A percentile compares a stretch with the other conserved stretches of the same genome.
These are phyloP conservation scores for Chaunax sp. DNA, from an alignment of 2,797 vertebrate species.

Conservation along the genomic window DNA sequence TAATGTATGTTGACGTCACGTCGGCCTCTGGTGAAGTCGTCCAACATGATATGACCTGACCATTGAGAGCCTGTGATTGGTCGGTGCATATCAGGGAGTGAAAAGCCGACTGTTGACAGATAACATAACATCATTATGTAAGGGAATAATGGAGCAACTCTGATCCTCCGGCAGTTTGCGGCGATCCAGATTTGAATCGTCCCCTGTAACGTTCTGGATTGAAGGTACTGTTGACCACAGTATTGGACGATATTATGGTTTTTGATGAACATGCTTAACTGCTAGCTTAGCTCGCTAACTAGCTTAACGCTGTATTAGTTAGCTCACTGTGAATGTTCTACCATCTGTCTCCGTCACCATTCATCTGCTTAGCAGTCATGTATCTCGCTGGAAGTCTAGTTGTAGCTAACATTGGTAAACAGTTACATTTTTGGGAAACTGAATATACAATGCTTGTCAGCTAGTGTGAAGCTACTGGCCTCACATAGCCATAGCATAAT, in stretches of 20 bases:
- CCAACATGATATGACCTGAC: too few species aligned
- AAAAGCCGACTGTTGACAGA: background rate
- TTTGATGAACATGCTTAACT: background rate
- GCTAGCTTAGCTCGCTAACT: conserved; percentile 30
- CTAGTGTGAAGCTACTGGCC: background rate
- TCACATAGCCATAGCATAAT: background rate
- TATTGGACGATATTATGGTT: too few species aligned
- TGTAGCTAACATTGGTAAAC: background rate
- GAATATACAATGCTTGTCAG: background rate
- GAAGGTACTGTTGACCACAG: conserved; percentile 27
- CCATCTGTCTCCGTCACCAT: conserved; percentile 3
- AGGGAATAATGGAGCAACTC: conserved; percentile 15
- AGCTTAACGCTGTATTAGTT: conserved; percentile 17
- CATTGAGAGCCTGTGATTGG: too few species aligned
- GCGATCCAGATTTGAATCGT: background rate
- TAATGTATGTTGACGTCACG: too few species aligned
- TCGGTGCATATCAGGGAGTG: too few species aligned
- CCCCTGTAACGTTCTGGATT: conserved; percentile 14
- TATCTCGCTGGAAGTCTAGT: background rate
- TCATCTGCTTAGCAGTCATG: background rate
- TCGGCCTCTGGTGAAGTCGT: background rate
- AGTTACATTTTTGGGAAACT: too few species aligned
- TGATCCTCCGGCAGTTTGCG: conserved; percentile 15
- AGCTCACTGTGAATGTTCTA: conserved; percentile 3
- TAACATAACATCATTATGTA: conserved; percentile 24